A percentile compares a stretch with the other conserved stretches of the same genome.
These are phyloP conservation scores for Lota lota DNA, from an alignment of 2,113 vertebrate species.

Conservation along the genomic window DNA sequence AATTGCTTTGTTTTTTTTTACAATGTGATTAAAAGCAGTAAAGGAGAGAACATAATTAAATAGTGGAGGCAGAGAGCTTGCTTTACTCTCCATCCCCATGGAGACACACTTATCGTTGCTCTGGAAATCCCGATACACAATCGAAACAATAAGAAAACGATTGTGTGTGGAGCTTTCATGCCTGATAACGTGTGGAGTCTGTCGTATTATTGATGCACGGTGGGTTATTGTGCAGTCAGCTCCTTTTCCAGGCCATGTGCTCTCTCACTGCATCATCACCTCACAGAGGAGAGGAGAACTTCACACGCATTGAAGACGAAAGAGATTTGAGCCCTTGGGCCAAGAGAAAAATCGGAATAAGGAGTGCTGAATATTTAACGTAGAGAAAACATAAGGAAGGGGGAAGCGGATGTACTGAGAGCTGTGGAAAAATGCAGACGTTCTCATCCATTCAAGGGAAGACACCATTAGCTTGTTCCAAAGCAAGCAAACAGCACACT, in stretches of 20 bases:
- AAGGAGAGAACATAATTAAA: too few species aligned
- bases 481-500: not conserved
- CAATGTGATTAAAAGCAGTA: too few species aligned
- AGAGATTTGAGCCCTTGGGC: constrained; percentile 32
- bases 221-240: constrained; percentile 58
- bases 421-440: not conserved
- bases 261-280: constrained; percentile 41
- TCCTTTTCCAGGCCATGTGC: constrained; percentile 42
- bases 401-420: not conserved
- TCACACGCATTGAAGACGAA: constrained; percentile 44
- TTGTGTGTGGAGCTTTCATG: constrained; percentile 8
- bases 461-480: not conserved
- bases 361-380: constrained; percentile 27
- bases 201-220: constrained; percentile 62
- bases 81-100: too few species aligned
- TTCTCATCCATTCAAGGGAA: not conserved
- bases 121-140: constrained; percentile 6
- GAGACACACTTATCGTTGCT: not conserved
- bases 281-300: constrained; percentile 45
- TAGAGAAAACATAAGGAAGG: constrained; percentile 14
- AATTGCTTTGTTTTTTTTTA: too few species aligned
- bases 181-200: constrained; percentile 22
- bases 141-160: constrained; percentile 11
- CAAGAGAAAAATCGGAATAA: constrained; percentile 23
- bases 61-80: too few species aligned